Base-by-base conservation (phyloP, 2,888 invertebrate species). In the Epirrhoe tristata region DNA sequence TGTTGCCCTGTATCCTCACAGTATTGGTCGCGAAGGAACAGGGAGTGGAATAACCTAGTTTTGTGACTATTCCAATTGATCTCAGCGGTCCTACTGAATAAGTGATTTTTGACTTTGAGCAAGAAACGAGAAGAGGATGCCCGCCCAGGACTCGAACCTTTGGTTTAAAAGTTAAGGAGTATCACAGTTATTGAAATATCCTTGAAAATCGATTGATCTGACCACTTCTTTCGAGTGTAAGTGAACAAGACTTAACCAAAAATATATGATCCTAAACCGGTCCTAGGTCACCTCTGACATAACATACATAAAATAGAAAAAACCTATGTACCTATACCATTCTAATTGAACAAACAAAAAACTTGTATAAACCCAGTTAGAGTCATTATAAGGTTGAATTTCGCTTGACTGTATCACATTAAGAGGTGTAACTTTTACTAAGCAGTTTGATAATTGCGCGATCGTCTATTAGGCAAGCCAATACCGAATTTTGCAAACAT, bases 361-460 rank as follows among this genome's bases (percentile, higher is more conserved):
- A 67, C 67, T 53, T 17, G 63, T 64, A 61, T 66, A n/a, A 17
- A 34, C 24, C 32, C 31, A 48, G 12, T 10, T 4, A 10, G 1
- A 10, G 6, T 24, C 5, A n/a, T 17, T 52, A 59, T 51, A 65
- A 31, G 24, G 50, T 64, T 8, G 36, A 64, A 7, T 54, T 50
- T 39, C 5, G 34, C 48, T 50, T 58, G 58, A 5, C 0, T 4
- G 16, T 34, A 5, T 31, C 31, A 12, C 39, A 10, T 54, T 50
- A 7, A 52, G 17, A 67, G 54, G 57, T 67, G 67, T 34, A 57
- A 64, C 57, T 53, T 59, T 62, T 59, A n/a, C 8, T 48, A 14
- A 39, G 32, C 17, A 39, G 32, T 67, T 67, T 67, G 61, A 67
- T 55, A 48, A 51, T 66, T 34, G 48, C 61, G 56, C 17, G 16